Evolutionary conservation across 2,797 vertebrate genomes (phyloP), one percentile per base, ranked within the genome.

Genomic region (Esox lucius): DNA sequence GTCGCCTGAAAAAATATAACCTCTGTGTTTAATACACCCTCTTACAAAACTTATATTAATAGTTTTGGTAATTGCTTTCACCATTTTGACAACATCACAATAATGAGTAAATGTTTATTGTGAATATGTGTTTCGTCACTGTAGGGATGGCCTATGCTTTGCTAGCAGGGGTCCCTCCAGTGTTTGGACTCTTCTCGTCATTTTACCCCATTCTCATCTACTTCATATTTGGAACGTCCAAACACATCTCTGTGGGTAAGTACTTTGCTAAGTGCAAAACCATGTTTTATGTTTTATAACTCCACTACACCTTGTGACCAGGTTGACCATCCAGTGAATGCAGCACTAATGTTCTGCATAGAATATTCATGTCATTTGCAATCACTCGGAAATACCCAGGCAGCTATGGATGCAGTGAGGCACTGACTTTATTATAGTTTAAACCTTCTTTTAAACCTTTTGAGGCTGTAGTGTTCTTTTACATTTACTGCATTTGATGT

Each of bases 171-270:
- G 82, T 95, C 67, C 94, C 93, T 0, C 91, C 94, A 0, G 92
- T 94, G 81, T 91, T 85, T 0, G 94, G 94, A 46, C 91, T 95
- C 81, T 95, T 94, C 64, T 66, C 56, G 9, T 61, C 56, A 9
- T 61, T 61, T 84, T 98, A 96, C 78, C 97, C 97, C 0, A 92
- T 97, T 69, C 92, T 98, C 71, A 26, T 96, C 86, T 98, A 98
- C 90, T 96, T 61, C 56, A 61, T 85, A 13, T 82, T 98, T 0
- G 97, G 96, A 35, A 97, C 96, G 0, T 98, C 97, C 22, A 93
- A 92, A 70, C 97, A 98, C 89, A 97, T 96, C 87, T 98, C 97
- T 0, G 39, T 93, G 0, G 94, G 94, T 94, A 79, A 68, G 92
- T 86, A 70, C 13, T 65, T 31, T 33, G 31, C 28, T 33, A 8